phyloP scores from a whole-genome alignment of 2,113 vertebrate genomes.

The Phycodurus eques region DNA sequence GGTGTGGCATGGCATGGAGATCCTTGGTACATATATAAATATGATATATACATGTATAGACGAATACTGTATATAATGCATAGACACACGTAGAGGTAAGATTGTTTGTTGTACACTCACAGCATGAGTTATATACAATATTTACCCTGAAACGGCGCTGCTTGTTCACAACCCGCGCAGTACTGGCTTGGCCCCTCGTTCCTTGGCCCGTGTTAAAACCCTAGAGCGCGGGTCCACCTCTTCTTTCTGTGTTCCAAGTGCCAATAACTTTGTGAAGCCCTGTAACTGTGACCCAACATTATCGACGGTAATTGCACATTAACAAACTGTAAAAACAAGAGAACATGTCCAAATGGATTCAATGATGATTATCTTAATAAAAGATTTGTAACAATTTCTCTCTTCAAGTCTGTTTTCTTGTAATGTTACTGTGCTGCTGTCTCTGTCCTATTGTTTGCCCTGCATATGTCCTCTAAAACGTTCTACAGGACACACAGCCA shows the following conservation, averaged over 20 bases:
- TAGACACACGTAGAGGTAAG: constrained; percentile 75
- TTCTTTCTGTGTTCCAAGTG: constrained; percentile 86
- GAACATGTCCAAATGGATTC: constrained; percentile 75
- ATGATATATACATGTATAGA: constrained; percentile 75
- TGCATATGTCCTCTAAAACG: not conserved
- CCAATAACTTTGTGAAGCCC: constrained; percentile 87
- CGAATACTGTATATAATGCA: constrained; percentile 79
- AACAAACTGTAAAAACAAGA: constrained; percentile 86
- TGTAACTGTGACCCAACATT: constrained; percentile 83
- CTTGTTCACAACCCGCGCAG: constrained; percentile 69
- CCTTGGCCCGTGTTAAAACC: constrained; percentile 65
- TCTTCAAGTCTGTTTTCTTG: constrained; percentile 5
- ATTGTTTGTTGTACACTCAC: constrained; percentile 80
- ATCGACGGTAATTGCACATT: constrained; percentile 89
- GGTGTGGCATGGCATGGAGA: constrained; percentile 63
- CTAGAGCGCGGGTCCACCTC: constrained; percentile 69
- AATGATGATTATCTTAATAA: constrained; percentile 82
- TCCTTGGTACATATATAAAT: constrained; percentile 72
- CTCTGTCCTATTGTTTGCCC: not conserved
- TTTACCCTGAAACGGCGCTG: constrained; percentile 68
- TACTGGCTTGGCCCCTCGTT: constrained; percentile 59
- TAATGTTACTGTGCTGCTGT: no score
- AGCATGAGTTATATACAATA: constrained; percentile 79
- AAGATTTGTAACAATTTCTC: constrained; percentile 85
- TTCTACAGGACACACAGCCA: no score